Evolutionary conservation across 2,888 invertebrate genomes (phyloP), one percentile per base, ranked within the genome.

Genomic region (Leptinotarsa peninsularis): DNA sequence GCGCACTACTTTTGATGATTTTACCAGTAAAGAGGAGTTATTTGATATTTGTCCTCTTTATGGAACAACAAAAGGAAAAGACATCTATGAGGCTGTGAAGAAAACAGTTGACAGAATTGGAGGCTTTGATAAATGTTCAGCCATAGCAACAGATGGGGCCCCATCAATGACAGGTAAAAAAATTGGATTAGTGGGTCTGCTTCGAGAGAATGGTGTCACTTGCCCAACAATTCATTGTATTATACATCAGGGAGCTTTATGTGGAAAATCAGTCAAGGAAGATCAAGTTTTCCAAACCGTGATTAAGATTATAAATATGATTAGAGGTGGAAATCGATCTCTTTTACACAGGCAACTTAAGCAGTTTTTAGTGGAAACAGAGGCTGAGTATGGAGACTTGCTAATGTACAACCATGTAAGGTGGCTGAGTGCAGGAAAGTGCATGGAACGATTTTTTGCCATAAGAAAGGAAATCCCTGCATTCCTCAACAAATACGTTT

Each of bases 11-110:
- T 49, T 49, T 49, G n/a, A 67, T n/a, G 67, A 49, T 49, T 49
- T 67, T 49, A 67, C 49, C 49, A 5, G 33, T 49, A 49, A 17
- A 67, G 67, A 67, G 67, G 49, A 67, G 67, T 49, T 67, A n/a
- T 33, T 33, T 33, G 33, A 33, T 33, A 17, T 67, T 43, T 49
- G 27, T 77, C 73, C 77, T 76, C 69, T 78, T 69, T 74, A 77
- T 77, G 78, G 73, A 74, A 79, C 77, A 77, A 79, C 78, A 66
- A 80, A 76, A 76, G 73, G 78, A 76, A 74, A 73, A 49, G 60
- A 73, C 72, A 79, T 76, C 79, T 74, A 54, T 70, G 56, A 70
- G 33, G 33, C 33, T 33, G 33, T 33, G 33, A 33, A 33, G 33
- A 33, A 33, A 33, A 33, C 33, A 33, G 18, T 18, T 18, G 18